phyloP scores from a whole-genome alignment of 2,797 vertebrate genomes.

The Ataeniobius toweri region DNA sequence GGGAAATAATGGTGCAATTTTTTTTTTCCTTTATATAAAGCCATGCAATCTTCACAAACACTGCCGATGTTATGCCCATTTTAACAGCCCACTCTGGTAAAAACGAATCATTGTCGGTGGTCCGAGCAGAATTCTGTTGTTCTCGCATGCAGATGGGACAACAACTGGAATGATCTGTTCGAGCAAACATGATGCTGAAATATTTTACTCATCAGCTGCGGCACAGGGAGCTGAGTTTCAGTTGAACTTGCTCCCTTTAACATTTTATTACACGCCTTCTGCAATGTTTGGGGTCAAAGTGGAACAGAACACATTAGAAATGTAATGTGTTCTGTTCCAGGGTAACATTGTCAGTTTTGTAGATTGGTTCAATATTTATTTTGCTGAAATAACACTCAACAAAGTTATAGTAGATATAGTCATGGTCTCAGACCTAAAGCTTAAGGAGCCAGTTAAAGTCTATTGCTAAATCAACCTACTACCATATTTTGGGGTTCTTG shows the following conservation, averaged over 20 bases:
- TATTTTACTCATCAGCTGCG: constrained; percentile 9
- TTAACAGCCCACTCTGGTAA: constrained; percentile 34
- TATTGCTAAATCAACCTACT: background rate
- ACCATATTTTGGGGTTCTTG: background rate
- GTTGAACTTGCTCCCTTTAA: background rate
- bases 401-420: background rate
- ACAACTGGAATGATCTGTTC: constrained; percentile 25
- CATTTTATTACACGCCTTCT: constrained; percentile 12
- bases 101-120: constrained; percentile 47
- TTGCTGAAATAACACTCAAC: background rate
- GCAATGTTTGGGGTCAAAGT: background rate
- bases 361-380: background rate
- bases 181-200: constrained; percentile 21
- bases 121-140: constrained; percentile 17
- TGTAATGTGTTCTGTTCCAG: background rate
- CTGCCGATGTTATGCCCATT: constrained; percentile 50
- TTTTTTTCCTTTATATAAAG: constrained; percentile 47
- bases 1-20: constrained; percentile 64
- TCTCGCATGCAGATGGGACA: constrained; percentile 48
- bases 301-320: background rate
- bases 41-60: constrained; percentile 70
- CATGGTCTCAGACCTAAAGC: background rate
- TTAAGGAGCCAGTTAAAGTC: background rate
- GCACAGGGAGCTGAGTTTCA: background rate
- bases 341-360: background rate